Conservation (phyloP, 1,140 invertebrate species). For the Drosophila seguyi region DNA sequence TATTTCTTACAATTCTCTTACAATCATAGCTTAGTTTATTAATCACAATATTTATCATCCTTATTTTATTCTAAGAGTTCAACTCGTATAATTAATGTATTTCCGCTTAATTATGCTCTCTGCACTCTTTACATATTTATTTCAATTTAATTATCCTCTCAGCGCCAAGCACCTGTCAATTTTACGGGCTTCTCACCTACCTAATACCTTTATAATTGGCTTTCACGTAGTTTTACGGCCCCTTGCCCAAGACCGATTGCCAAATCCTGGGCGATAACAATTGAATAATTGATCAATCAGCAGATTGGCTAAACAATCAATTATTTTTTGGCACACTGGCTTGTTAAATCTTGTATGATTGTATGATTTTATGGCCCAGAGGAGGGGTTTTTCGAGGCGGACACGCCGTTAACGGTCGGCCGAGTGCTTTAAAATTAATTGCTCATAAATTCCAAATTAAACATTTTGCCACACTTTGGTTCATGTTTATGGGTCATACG, state of each 20-base stretch:
- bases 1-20: too few species aligned
- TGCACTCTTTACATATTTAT: neutral
- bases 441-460: slow-evolving; percentile 83
- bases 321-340: slow-evolving; percentile 44
- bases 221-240: slow-evolving; percentile 20
- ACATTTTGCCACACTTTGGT: slow-evolving; percentile 78
- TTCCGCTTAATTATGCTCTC: neutral
- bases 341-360: slow-evolving; percentile 66
- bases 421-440: slow-evolving; percentile 81
- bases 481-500: slow-evolving; percentile 71
- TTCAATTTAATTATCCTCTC: slow-evolving; percentile 4
- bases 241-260: slow-evolving; percentile 30
- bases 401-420: slow-evolving; percentile 18
- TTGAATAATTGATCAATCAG: slow-evolving; percentile 72
- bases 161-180: neutral
- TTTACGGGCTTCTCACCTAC: slow-evolving; percentile 4
- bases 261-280: slow-evolving; percentile 47
- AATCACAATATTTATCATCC: neutral
- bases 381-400: neutral
- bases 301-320: slow-evolving; percentile 59
- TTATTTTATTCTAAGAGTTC: neutral
- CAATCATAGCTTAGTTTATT: too few species aligned
- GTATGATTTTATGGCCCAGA: slow-evolving; percentile 31
- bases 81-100: neutral
- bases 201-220: slow-evolving; percentile 39